Percentiles rank a stretch among this genome's conserved stretches.
These are phyloP conservation scores for Theretra japonica DNA, from an alignment of 2,888 invertebrate species.

Conservation along the genomic window DNA sequence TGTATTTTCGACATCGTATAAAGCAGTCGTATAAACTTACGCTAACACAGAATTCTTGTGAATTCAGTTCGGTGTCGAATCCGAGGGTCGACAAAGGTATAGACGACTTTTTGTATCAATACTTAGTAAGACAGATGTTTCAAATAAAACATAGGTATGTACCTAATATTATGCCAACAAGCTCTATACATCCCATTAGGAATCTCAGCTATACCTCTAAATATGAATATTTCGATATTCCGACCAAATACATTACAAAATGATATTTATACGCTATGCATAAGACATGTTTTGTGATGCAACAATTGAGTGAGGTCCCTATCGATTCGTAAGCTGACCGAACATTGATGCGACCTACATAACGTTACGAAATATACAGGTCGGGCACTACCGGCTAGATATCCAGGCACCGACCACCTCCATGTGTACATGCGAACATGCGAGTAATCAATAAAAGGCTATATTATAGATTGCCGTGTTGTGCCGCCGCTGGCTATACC, in stretches of 20 bases:
- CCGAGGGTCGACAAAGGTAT: no score
- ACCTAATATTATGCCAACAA: neutral
- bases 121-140: no score
- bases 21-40: no score
- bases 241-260: conserved; percentile 5
- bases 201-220: neutral
- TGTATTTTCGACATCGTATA: no score
- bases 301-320: conserved; percentile 31
- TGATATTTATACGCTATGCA: conserved; percentile 34
- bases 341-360: conserved; percentile 51
- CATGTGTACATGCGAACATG: conserved; percentile 37
- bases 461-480: conserved; percentile 48
- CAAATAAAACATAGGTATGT: no score
- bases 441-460: conserved; percentile 55
- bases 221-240: neutral
- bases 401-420: conserved; percentile 7
- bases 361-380: conserved; percentile 56
- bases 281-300: conserved; percentile 16
- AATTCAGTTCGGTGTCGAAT: no score
- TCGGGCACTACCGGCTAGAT: conserved; percentile 47
- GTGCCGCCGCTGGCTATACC: conserved; percentile 37
- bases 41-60: no score
- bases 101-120: no score
- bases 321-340: conserved; percentile 26
- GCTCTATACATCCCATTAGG: neutral